These are phyloP conservation scores for Drosophila longiperda DNA, from an alignment of 2,888 invertebrate genomes.

Conservation along the genomic window DNA sequence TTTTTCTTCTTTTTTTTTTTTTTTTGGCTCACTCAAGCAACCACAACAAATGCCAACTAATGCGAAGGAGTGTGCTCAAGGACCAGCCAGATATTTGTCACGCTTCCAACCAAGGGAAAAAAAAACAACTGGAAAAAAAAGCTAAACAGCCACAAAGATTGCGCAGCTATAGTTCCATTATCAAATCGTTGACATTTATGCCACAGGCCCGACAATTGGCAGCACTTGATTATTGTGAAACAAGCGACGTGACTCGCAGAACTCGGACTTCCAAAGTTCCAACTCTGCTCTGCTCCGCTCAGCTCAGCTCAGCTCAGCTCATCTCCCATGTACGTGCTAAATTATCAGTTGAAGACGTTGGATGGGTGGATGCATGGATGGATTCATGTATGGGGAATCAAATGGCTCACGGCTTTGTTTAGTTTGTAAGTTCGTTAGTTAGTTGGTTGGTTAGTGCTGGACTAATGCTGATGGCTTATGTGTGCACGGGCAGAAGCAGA, in stretches of 20 bases:
- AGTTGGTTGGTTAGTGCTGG: constrained; percentile 48
- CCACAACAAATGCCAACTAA: constrained; percentile 74
- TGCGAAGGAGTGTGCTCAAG: constrained; percentile 51
- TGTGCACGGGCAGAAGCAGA: constrained; percentile 36
- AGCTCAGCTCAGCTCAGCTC: constrained; percentile 5
- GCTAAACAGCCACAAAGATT: not conserved
- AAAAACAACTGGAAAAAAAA: not conserved
- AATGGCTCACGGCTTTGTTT: constrained; percentile 70
- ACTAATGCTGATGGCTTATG: constrained; percentile 11
- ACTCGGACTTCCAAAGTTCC: constrained; percentile 3
- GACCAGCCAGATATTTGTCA: constrained; percentile 68
- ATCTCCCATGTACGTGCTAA: constrained; percentile 60
- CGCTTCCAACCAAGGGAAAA: constrained; percentile 33
- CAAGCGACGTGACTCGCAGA: constrained; percentile 64
- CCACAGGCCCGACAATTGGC: constrained; percentile 67
- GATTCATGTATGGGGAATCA: not conserved
- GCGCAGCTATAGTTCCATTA: constrained; percentile 59
- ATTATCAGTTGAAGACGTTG: constrained; percentile 55
- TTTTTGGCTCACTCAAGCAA: constrained; percentile 18
- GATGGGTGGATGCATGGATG: not conserved
- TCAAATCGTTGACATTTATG: constrained; percentile 80
- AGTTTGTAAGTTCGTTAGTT: constrained; percentile 74
- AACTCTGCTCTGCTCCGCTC: not conserved
- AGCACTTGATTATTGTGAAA: constrained; percentile 73
- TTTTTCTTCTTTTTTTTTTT: constrained; percentile 14